These are phyloP conservation scores for Aporophyla lueneburgensis DNA, from an alignment of 2,888 invertebrate species.

Conservation along the genomic window DNA sequence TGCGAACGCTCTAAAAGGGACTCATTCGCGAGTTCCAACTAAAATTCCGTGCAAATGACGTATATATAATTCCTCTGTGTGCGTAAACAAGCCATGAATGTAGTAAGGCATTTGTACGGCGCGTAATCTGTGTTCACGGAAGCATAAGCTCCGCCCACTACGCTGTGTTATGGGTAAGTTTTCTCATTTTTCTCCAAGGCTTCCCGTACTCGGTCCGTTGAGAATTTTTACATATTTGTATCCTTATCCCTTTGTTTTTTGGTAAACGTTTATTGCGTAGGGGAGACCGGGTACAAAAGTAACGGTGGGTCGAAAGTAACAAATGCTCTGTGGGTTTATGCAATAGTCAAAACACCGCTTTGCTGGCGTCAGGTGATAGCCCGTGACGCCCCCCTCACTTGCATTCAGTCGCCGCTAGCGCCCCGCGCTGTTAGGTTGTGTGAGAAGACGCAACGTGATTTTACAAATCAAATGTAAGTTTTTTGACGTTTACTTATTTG, in stretches of 20 bases:
- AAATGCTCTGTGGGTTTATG: too few relatives aligned
- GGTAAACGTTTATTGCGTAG: constrained; percentile 57
- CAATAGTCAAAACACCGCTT: too few relatives aligned
- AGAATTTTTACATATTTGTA: constrained; percentile 65
- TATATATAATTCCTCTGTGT: constrained; percentile 25
- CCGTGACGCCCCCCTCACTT: too few relatives aligned
- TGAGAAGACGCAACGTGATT: too few relatives aligned
- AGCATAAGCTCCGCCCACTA: constrained; percentile 28
- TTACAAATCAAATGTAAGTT: too few relatives aligned
- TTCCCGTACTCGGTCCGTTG: constrained; percentile 40
- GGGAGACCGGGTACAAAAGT: too few relatives aligned
- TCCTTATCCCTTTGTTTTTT: constrained; percentile 46
- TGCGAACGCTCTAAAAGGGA: background rate
- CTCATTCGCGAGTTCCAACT: constrained; percentile 30
- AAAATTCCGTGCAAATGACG: constrained; percentile 44
- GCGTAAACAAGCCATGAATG: constrained; percentile 26
- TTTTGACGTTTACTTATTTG: too few relatives aligned
- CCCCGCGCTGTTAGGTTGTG: too few relatives aligned
- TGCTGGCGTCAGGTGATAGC: too few relatives aligned
- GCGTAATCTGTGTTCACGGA: constrained; percentile 42
- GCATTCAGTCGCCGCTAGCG: too few relatives aligned
- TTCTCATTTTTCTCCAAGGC: constrained; percentile 59
- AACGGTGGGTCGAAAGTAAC: too few relatives aligned
- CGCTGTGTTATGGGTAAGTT: constrained; percentile 38
- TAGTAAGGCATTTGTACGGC: constrained; percentile 23